phyloP scores from a whole-genome alignment of 2,888 invertebrate genomes.

The Acheta domesticus region DNA sequence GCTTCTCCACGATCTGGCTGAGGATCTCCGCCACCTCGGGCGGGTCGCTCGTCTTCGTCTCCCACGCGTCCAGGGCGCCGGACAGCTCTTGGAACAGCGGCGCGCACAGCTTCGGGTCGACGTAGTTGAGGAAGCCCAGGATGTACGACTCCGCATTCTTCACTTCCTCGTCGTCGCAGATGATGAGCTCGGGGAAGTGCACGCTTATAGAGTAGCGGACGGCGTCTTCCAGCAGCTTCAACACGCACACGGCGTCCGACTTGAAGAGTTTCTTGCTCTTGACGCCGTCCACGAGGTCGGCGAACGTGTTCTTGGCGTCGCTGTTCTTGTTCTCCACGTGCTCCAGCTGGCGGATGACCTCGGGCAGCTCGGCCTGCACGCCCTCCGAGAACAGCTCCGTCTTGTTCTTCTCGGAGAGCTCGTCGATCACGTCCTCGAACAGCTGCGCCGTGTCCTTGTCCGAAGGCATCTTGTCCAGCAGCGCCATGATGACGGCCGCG shows the following conservation, averaged over 20 bases:
- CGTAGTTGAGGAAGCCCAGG: background rate
- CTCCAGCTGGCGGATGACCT: no score
- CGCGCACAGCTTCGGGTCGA: background rate
- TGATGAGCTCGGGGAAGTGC: no score
- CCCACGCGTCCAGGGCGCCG: background rate
- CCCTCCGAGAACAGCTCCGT: background rate
- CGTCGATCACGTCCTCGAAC: background rate
- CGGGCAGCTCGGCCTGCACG: no score
- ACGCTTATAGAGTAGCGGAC: no score
- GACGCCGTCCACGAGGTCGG: no score
- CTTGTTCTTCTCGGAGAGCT: background rate
- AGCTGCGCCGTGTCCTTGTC: background rate
- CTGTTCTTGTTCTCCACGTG: no score
- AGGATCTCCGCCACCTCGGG: conserved; percentile 18
- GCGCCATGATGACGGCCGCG: background rate
- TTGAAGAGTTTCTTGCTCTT: no score
- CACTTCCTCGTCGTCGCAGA: no score
- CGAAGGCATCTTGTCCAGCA: background rate
- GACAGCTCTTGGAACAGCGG: background rate
- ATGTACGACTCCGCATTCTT: background rate
- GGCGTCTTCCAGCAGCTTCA: no score
- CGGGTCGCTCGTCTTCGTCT: background rate
- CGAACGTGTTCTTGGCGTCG: no score
- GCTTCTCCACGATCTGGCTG: conserved; percentile 22
- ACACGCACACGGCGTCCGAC: no score